Conservation (phyloP, 2,888 invertebrate genomes). For the Siphlonurus alternatus region DNA sequence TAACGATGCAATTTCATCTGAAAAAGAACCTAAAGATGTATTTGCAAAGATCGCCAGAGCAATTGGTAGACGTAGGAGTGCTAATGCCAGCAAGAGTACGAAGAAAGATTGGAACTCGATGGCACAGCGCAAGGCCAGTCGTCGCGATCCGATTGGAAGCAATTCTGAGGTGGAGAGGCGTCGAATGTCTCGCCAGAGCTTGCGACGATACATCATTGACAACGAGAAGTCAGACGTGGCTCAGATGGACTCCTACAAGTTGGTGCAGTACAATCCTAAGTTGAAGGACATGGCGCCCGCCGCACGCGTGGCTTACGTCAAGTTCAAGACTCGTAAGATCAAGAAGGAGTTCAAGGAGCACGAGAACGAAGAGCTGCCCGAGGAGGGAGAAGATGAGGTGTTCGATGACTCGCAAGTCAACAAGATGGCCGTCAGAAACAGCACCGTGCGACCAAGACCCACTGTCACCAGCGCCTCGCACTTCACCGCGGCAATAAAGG, state of each 20-base stretch:
- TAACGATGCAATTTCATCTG: slow-evolving; percentile 47
- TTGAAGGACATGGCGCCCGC: slow-evolving; percentile 55
- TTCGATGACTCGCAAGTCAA: slow-evolving; percentile 14
- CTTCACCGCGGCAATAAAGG: background rate
- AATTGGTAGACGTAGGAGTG: slow-evolving; percentile 43
- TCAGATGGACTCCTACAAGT: slow-evolving; percentile 52
- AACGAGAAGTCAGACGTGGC: slow-evolving; percentile 42
- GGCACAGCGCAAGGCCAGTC: slow-evolving; percentile 51
- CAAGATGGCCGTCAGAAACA: too few relatives aligned
- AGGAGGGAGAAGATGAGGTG: slow-evolving; percentile 5
- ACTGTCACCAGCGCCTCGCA: too few relatives aligned
- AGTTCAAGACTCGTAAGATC: slow-evolving; percentile 65
- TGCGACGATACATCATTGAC: slow-evolving; percentile 50
- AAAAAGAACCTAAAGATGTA: slow-evolving; percentile 55
- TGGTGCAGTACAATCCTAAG: slow-evolving; percentile 68
- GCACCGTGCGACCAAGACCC: too few relatives aligned
- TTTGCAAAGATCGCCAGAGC: slow-evolving; percentile 71
- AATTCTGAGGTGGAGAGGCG: slow-evolving; percentile 46
- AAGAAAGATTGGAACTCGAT: slow-evolving; percentile 68
- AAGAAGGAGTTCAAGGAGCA: slow-evolving; percentile 37
- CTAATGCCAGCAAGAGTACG: slow-evolving; percentile 19
- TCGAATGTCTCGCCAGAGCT: slow-evolving; percentile 47
- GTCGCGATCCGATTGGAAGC: slow-evolving; percentile 61
- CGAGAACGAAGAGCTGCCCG: slow-evolving; percentile 15
- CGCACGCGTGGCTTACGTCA: slow-evolving; percentile 70